Conservation (phyloP, 2,888 invertebrate genomes). For the Hydropsyche betteni region DNA sequence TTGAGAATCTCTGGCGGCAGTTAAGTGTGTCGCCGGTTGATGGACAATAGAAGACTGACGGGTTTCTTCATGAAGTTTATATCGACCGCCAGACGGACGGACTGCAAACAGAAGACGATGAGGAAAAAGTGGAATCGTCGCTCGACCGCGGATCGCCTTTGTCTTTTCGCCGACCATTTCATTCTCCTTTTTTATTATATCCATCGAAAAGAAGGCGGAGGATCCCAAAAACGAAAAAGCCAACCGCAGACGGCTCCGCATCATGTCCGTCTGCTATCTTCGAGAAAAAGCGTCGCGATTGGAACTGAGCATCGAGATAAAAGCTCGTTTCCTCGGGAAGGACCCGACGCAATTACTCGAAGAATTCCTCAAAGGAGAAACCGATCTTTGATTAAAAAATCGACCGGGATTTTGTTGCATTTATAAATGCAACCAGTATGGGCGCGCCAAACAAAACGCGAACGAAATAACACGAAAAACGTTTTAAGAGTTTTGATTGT, state of each 20-base stretch:
- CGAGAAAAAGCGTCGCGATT: no score
- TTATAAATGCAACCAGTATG: no score
- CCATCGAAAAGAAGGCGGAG: not conserved
- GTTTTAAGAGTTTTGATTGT: slow-evolving; percentile 27
- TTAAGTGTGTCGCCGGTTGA: slow-evolving; percentile 25
- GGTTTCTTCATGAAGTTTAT: slow-evolving; percentile 21
- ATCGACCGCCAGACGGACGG: not conserved
- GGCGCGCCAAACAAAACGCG: not conserved
- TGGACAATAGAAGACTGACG: slow-evolving; percentile 36
- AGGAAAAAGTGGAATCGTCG: slow-evolving; percentile 23
- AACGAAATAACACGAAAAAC: slow-evolving; percentile 19
- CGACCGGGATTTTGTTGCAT: no score
- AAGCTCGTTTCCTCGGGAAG: no score
- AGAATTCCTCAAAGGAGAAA: no score
- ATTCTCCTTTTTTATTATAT: not conserved
- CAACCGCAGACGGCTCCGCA: not conserved
- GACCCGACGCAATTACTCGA: no score
- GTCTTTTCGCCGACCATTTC: slow-evolving; percentile 23
- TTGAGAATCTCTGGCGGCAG: not conserved
- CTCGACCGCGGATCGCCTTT: slow-evolving; percentile 15
- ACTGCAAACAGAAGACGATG: not conserved
- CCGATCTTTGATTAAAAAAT: no score
- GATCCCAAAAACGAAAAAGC: slow-evolving; percentile 15
- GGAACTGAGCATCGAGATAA: no score
- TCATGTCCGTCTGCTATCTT: no score